These are phyloP conservation scores for Caenorhabditis inopinata DNA, from an alignment of 1,140 invertebrate genomes.

Conservation along the genomic window DNA sequence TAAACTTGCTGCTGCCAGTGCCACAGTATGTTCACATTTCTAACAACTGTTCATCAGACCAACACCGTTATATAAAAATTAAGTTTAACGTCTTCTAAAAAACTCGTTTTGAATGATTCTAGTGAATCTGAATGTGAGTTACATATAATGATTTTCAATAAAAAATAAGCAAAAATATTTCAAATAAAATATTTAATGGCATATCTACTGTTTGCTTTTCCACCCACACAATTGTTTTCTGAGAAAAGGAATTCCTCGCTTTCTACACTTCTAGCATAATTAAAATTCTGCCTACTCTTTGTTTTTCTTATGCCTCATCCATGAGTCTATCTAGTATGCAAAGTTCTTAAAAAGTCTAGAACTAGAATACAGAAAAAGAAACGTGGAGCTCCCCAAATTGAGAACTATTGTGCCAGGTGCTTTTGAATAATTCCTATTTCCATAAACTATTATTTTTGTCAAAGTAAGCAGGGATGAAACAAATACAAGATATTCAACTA, in stretches of 20 bases:
- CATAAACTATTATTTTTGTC: slow-evolving; percentile 1
- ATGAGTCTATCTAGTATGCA: too few relatives aligned
- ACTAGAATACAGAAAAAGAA: background rate
- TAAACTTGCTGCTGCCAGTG: too few relatives aligned
- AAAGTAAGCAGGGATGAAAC: background rate
- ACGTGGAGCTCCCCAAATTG: background rate
- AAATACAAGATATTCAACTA: background rate
- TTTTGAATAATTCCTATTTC: slow-evolving; percentile 6
- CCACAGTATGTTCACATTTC: too few relatives aligned
- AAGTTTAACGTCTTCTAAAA: too few relatives aligned
- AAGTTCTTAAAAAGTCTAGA: background rate
- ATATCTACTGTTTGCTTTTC: background rate
- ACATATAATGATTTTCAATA: too few relatives aligned
- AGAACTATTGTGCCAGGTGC: background rate
- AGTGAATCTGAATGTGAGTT: too few relatives aligned
- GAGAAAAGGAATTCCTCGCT: background rate
- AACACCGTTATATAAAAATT: too few relatives aligned
- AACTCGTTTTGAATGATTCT: too few relatives aligned
- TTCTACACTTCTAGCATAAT: background rate
- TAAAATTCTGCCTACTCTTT: background rate
- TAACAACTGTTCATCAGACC: too few relatives aligned
- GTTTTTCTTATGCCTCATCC: too few relatives aligned
- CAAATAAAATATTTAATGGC: background rate
- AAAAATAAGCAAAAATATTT: too few relatives aligned
- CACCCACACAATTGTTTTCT: background rate